Base-by-base conservation (phyloP, 2,797 vertebrate genomes). In the Kryptopterus vitreolus region DNA sequence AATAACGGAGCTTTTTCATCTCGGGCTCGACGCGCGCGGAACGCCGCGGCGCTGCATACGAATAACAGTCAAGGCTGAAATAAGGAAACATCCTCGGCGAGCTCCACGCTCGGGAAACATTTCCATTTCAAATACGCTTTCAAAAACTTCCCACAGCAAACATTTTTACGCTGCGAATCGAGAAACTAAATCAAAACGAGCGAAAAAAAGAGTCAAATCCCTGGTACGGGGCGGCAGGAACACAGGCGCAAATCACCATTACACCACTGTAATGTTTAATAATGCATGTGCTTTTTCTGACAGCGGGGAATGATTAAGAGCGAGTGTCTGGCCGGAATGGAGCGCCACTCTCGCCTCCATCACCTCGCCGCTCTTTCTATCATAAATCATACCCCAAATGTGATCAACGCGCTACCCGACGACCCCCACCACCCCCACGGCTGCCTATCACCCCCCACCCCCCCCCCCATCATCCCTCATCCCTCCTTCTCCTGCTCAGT, bases 261-360 rank as follows among this genome's bases (percentile, higher is more conserved):
- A 84, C 83, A 62, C 76, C 73, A 73, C 82, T 69, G 78, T 83
- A 77, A 83, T 85, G 85, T 84, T 88, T 83, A 86, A 88, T 86
- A 88, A 88, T 88, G 82, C 87, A 88, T 84, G 82, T 81, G 72
- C 79, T 86, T 86, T 86, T 85, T 80, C 84, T 78, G 81, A 84
- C 79, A 79, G 75, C 46, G 9, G 83, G 84, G 82, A 84, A 83
- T 86, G 83, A 88, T 86, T 88, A 84, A 80, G 81, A 84, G 77
- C 66, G 66, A 18, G 68, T 78, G 77, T 78, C 75, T 77, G 57
- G 79, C 79, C 81, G 79, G 83, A 78, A 83, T 76, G 73, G 81
- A 77, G 79, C 52, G 66, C 52, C 58, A 76, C 66, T 82, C 76
- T 77, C 80, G 52, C 73, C 65, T 70, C 79, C 63, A 46, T 84